Percentiles rank a stretch among this genome's conserved stretches.
These are phyloP conservation scores for Amniataba percoides DNA, from an alignment of 2,797 vertebrate species.

Conservation along the genomic window DNA sequence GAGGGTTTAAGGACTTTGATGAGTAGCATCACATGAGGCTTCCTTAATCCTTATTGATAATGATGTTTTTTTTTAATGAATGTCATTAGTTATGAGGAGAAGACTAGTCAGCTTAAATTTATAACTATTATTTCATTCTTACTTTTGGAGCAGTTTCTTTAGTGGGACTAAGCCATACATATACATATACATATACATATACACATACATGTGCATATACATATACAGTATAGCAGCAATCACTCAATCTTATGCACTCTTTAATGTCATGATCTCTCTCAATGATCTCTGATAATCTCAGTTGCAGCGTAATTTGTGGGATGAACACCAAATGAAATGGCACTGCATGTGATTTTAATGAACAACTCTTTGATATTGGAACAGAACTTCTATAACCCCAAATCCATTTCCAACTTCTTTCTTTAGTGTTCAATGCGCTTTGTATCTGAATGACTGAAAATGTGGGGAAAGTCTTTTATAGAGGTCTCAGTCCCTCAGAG, in stretches of 20 bases:
- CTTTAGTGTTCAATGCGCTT: neutral
- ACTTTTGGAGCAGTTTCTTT: neutral
- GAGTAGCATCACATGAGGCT: neutral
- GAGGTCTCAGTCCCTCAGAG: neutral
- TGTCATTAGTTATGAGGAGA: neutral
- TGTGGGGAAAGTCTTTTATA: neutral
- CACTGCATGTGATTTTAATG: neutral
- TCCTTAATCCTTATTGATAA: constrained; percentile 4
- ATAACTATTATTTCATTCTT: neutral
- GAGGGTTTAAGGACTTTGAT: constrained; percentile 12
- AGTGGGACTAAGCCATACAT: too few species aligned
- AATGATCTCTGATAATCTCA: neutral
- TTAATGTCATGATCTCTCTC: neutral
- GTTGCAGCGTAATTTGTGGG: neutral
- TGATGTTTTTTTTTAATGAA: neutral
- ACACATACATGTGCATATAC: too few species aligned
- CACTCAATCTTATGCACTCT: neutral
- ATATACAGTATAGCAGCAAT: neutral
- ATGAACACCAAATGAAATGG: neutral
- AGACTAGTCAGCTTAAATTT: neutral
- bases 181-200: neutral
- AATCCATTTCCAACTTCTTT: neutral
- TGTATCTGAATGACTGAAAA: neutral
- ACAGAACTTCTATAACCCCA: neutral
- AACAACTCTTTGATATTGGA: neutral